phyloP scores from a whole-genome alignment of 2,113 vertebrate genomes.

The Poicephalus gulielmi region DNA sequence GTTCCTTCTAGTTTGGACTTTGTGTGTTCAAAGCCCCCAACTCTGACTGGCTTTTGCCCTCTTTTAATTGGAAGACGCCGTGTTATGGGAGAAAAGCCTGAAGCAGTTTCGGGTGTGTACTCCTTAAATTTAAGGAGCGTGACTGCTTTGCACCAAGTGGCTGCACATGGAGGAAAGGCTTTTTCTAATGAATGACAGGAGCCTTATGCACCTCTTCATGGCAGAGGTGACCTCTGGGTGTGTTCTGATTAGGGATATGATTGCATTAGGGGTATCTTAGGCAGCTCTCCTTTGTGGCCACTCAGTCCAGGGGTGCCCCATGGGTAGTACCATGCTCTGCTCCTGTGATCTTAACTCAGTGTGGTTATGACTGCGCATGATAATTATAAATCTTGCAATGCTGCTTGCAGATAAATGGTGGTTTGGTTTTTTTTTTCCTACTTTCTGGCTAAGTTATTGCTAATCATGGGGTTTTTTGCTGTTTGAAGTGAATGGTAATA shows the following conservation, averaged over 20 bases:
- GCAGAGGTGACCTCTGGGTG: not conserved
- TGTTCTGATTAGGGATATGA: not conserved
- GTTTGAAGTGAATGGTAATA: not conserved
- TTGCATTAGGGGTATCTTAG: not conserved
- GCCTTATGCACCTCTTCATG: not conserved
- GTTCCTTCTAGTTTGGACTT: not conserved
- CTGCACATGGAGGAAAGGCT: not conserved
- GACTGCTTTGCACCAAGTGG: not conserved
- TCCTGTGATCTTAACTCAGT: not conserved
- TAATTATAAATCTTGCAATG: not conserved
- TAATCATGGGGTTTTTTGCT: not conserved
- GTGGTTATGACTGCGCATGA: not conserved
- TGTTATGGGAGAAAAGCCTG: not conserved
- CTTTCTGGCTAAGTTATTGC: not conserved
- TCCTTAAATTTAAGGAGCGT: not conserved
- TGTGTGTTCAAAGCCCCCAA: not conserved
- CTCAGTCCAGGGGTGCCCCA: not conserved
- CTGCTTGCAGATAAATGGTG: not conserved
- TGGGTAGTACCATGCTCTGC: not conserved
- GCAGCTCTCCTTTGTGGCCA: not conserved
- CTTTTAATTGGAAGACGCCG: not conserved
- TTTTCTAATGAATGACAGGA: not conserved
- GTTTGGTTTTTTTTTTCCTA: rapidly evolving
- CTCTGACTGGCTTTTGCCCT: not conserved
- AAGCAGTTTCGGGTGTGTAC: not conserved